Base-by-base conservation (phyloP, 2,888 invertebrate species). In the Drosophila planitibia region DNA sequence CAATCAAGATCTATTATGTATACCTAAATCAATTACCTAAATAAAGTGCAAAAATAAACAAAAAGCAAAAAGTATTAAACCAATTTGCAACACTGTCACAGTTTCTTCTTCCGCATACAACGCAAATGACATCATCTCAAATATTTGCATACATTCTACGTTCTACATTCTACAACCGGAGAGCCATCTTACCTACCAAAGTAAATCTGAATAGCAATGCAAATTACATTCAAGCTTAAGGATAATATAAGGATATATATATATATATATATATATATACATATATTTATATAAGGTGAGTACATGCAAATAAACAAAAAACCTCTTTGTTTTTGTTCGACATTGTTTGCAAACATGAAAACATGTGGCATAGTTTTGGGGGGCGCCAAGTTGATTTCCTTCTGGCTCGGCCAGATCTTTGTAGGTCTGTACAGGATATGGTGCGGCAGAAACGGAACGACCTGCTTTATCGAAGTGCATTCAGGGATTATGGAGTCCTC, bases 21-120 rank as follows among this genome's bases (percentile, higher is more conserved):
- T 85, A 85, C 70, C 86, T 89, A 84, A 84, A 84, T 89, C 68
- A 84, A 85, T 86, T 86, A 85, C 82, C 89, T 85, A 84, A 86
- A 89, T 90, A 88, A 90, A 88, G 76, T 82, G 80, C 79, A 88
- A 88, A 85, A 70, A 84, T 62, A 70, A 63, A 65, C 47, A 67
- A 55, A 53, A 64, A 74, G 55, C 54, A 60, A 71, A 58, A 72
- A 70, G 74, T 79, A 71, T 82, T 82, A 77, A 70, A 76, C 57
- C 37, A 69, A 76, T 44, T 47, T 28, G 35, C 58, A 4, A 75
- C 39, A 39, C 47, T 60, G 12, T 39, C 37, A 22, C 25, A 55
- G 35, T 63, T 55, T 44, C 33, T 63, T 58, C 25, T 47, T 47
- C 16, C 16, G 16, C 9, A 47, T 16, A 25, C 22, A 16, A 25